Conservation (phyloP, 2,113 vertebrate species). For the Dromaius novaehollandiae region DNA sequence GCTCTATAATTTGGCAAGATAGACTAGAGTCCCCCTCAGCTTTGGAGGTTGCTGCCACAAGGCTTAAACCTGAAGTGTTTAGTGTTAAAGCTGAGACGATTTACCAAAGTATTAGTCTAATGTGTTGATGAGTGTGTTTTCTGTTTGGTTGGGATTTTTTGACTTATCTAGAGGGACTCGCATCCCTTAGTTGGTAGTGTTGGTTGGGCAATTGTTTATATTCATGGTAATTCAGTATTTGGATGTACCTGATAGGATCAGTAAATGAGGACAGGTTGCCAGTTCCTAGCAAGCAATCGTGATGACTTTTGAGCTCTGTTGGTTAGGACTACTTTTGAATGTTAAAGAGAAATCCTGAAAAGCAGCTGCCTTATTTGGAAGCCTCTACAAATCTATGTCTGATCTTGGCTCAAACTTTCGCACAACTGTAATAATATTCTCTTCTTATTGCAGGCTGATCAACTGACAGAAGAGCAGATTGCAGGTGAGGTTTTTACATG, state of each 20-base stretch:
- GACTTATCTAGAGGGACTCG: neutral
- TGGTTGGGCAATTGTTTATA: neutral
- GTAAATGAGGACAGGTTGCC: neutral
- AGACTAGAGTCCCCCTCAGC: neutral
- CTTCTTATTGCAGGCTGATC: constrained; percentile 89
- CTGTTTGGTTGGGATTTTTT: neutral
- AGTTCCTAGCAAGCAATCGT: neutral
- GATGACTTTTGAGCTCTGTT: neutral
- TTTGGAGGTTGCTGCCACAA: neutral
- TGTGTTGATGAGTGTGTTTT: neutral
- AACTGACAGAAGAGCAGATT: constrained; percentile 99
- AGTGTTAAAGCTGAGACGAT: neutral
- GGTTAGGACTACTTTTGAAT: neutral
- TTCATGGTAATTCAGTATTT: neutral
- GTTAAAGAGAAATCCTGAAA: neutral
- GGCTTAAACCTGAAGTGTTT: neutral
- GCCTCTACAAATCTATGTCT: neutral
- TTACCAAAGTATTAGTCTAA: neutral
- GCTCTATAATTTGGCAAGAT: neutral
- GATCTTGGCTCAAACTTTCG: neutral
- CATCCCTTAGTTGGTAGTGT: neutral
- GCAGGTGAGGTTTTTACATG: constrained; percentile 86
- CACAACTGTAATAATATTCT: constrained; percentile 1
- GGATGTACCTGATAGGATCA: neutral
- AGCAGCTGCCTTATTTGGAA: neutral